Base-by-base conservation (phyloP, 2,113 vertebrate species). In the Hemibagrus wyckioides region DNA sequence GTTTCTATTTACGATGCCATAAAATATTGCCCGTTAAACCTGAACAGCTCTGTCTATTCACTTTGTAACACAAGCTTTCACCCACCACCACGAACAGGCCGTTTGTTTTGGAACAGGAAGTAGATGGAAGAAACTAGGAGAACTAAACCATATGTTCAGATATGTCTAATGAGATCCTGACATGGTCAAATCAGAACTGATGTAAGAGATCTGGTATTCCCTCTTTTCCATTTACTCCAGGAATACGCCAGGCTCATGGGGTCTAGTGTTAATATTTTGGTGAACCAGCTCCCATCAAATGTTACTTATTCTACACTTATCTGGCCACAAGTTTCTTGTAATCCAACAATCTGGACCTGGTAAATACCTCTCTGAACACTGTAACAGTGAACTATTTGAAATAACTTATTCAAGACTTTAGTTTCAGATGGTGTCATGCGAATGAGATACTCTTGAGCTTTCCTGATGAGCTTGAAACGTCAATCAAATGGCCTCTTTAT, bases 1-100 rank as follows among this genome's bases (percentile, higher is more conserved):
- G 73, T n/a, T 82, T 82, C 80, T 82, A 44, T 25, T 61, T n/a
- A 82, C 28, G 23, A 63, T n/a, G 17, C 7, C 28, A 69, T 69
- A 36, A 83, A 69, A 54, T 15, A 69, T 7, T 52, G 11, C 25
- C 4, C 4, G 1, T 11, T 52, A 23, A 52, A 10, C 19, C 30
- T 33, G 52, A 83, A 52, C 14, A 13, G 44, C 25, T 33, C 28
- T 33, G 82, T 33, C 82, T 21, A n/a, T 41, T 67, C 17, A 50
- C 57, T 19, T 23, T 6, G n/a, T 44, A 59, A 82, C 14, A 41
- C 25, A 39, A 30, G 41, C 81, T 83, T 69, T 67, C 13, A 15
- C 44, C 44, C 44, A 56, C 13, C 14, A 23, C 30, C 50, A 36
- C 17, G 36, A 7, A 80, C 52, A 50, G 30, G 36, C 8, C 15